Base-by-base conservation (phyloP, 2,888 invertebrate genomes). In the Clostera curtula region DNA sequence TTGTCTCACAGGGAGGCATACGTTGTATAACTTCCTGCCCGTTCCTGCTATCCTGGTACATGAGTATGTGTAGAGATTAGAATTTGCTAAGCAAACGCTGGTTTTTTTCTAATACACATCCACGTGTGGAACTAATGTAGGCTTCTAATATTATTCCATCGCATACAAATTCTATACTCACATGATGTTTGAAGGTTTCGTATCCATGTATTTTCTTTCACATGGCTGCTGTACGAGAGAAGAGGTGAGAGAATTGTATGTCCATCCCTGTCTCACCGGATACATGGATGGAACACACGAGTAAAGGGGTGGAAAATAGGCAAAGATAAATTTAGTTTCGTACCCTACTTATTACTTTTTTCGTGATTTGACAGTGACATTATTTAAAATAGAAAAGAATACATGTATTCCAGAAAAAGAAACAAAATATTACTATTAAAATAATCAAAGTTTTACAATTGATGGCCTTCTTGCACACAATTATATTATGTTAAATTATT, bases 21-120 rank as follows among this genome's bases (percentile, higher is more conserved):
- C 65, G 70, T 74, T 67, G 48, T 49, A 50, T 38, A 37, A 65
- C 64, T 66, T 74, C 73, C 75, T 75, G 40, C 40, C 31, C 30
- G 35, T 32, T 71, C 54, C 69, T 82, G 74, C 38, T 51, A 40
- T 54, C 80, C 76, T 80, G 63, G 80, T 82, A 70, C 53, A 58
- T 49, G 76, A 82, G 80, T 83, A 82, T 82, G 83, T 82, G 82
- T 66, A 71, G 75, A 83, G 83, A 83, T 83, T 83, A 83, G 83
- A 82, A 82, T 76, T 82, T 83, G 68, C 83, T 80, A 72, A 82
- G 71, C 76, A 71, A 79, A 79, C 65, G 74, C 60, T 64, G 58
- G 53, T 71, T 73, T 79, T 74, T 82, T 79, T 80, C 75, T 79
- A 76, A 80, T 61, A 66, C 56, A 53, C 21, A 23, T 30, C 42